phyloP scores from a whole-genome alignment of 1,140 invertebrate species.

The Drosophila bifasciata region DNA sequence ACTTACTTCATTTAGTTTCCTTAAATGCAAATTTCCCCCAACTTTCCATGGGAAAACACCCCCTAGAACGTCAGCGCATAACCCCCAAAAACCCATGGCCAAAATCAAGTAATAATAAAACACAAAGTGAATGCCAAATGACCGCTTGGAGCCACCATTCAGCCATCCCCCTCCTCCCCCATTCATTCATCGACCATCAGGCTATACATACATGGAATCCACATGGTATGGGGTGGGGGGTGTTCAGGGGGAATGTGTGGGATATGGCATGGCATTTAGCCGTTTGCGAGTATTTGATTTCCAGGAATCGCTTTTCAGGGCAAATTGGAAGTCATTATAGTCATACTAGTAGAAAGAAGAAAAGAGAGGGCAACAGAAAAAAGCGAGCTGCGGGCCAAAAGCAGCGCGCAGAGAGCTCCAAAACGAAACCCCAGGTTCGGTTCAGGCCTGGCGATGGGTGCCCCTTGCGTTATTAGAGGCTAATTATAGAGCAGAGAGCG shows the following conservation, averaged over 20 bases:
- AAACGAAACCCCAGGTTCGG: conserved; percentile 15
- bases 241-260: not conserved
- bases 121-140: conserved; percentile 67
- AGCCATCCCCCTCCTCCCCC: conserved; percentile 6
- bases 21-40: conserved; percentile 52
- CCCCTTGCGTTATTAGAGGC: conserved; percentile 69
- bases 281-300: conserved; percentile 78
- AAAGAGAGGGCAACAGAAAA: too few relatives aligned
- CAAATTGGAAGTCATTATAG: conserved; percentile 80
- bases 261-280: conserved; percentile 76
- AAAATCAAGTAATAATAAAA: conserved; percentile 48
- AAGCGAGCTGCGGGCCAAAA: conserved; percentile 19
- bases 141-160: conserved; percentile 25
- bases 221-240: conserved; percentile 14
- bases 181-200: too few relatives aligned
- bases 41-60: conserved; percentile 15
- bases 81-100: not conserved
- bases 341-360: conserved; percentile 22
- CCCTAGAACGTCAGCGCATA: conserved; percentile 47
- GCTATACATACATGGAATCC: conserved; percentile 14
- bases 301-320: conserved; percentile 78
- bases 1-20: conserved; percentile 9
- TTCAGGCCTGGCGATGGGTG: conserved; percentile 29
- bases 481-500: conserved; percentile 72
- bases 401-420: not conserved